Evolutionary conservation across 2,888 invertebrate genomes (phyloP).

Genomic region (Idaea aversata): DNA sequence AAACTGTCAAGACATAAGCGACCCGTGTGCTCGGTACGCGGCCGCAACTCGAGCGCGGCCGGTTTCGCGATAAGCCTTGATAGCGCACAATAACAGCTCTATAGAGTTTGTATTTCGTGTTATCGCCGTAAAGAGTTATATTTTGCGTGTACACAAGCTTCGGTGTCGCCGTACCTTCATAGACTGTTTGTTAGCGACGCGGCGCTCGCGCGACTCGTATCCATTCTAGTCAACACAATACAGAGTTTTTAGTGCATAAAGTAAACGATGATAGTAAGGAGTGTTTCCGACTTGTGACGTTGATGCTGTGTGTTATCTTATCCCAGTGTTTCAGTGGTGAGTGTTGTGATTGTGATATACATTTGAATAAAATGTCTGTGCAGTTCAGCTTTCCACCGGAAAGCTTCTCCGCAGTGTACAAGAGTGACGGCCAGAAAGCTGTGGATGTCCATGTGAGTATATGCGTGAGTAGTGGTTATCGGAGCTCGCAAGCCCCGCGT

Average conservation of each 20-base stretch:
- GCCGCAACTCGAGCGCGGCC: slow-evolving; percentile 46
- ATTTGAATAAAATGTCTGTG: slow-evolving; percentile 49
- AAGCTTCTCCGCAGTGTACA: slow-evolving; percentile 69
- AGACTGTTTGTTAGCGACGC: slow-evolving; percentile 40
- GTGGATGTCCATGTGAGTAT: slow-evolving; percentile 65
- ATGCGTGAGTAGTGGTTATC: slow-evolving; percentile 44
- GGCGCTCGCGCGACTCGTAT: slow-evolving; percentile 20
- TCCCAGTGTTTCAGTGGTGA: background rate
- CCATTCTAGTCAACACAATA: slow-evolving; percentile 20
- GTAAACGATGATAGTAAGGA: background rate
- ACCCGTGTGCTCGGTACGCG: slow-evolving; percentile 31
- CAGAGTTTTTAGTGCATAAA: slow-evolving; percentile 8
- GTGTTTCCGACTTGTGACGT: slow-evolving; percentile 2
- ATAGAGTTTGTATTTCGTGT: slow-evolving; percentile 65
- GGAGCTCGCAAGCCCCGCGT: slow-evolving; percentile 28
- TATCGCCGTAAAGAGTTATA: slow-evolving; percentile 62
- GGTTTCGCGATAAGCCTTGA: slow-evolving; percentile 62
- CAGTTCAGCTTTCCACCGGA: slow-evolving; percentile 70
- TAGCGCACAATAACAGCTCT: slow-evolving; percentile 46
- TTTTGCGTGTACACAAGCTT: slow-evolving; percentile 53
- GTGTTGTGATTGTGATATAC: slow-evolving; percentile 29
- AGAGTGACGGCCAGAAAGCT: slow-evolving; percentile 45
- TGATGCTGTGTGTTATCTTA: background rate
- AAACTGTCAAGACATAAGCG: slow-evolving; percentile 45
- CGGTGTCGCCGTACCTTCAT: slow-evolving; percentile 30